Evolutionary conservation across 2,113 vertebrate genomes (phyloP).

Genomic region (Antennarius striatus): DNA sequence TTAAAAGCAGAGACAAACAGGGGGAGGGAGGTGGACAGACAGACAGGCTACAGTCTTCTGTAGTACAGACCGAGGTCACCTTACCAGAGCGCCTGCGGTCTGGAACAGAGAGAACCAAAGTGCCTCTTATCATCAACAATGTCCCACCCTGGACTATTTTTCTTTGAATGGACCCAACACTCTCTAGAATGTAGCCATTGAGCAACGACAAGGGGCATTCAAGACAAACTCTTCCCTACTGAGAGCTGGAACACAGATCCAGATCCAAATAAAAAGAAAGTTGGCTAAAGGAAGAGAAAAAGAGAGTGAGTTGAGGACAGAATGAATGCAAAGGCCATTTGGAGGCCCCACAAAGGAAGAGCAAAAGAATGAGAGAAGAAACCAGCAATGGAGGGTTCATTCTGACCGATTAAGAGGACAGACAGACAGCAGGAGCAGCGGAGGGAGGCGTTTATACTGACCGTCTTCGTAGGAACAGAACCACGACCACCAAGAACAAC

Average conservation of each 20-base stretch:
- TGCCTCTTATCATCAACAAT: constrained; percentile 75
- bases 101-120: constrained; percentile 55
- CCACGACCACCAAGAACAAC: constrained; percentile 70
- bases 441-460: constrained; percentile 57
- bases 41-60: constrained; percentile 37
- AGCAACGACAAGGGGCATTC: constrained; percentile 69
- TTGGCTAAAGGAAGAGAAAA: constrained; percentile 57
- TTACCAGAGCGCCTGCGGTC: constrained; percentile 64
- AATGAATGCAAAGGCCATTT: constrained; percentile 64
- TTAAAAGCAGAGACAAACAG: constrained; percentile 49
- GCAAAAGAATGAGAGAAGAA: constrained; percentile 57
- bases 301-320: constrained; percentile 55
- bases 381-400: constrained; percentile 24
- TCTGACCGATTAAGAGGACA: constrained; percentile 37
- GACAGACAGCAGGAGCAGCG: constrained; percentile 2
- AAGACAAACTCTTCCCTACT: constrained; percentile 62
- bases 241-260: constrained; percentile 63
- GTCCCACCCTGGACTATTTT: constrained; percentile 62
- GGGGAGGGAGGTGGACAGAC: constrained; percentile 37
- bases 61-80: constrained; percentile 59
- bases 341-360: constrained; percentile 67
- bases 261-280: constrained; percentile 66
- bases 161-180: constrained; percentile 65
- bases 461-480: constrained; percentile 84
- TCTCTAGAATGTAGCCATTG: constrained; percentile 62